Evolutionary conservation across 2,888 invertebrate species (phyloP), one percentile per base, ranked within the genome.

Genomic region (Dicranocentrus wangi): DNA sequence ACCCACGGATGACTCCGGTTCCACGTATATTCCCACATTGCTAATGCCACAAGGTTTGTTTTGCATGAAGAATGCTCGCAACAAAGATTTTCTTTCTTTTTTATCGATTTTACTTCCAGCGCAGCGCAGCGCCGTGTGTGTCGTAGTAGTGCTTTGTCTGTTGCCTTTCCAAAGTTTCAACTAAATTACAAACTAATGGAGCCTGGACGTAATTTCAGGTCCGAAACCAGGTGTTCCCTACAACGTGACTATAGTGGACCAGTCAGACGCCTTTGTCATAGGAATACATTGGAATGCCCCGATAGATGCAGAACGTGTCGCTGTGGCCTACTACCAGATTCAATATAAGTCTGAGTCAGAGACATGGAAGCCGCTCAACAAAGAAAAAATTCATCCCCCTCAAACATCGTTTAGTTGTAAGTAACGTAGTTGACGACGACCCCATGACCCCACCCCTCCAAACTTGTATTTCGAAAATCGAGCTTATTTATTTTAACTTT

Each of bases 201-300:
- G n/a, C n/a, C n/a, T n/a, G n/a, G n/a, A n/a, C n/a, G n/a, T n/a
- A n/a, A n/a, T n/a, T n/a, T n/a, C n/a, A 97, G 97, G 97, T 89
- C 96, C 97, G 80, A 94, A 94, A 90, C 97, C 98, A 69, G 94
- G 95, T 87, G 93, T 94, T 65, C 97, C 98, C 32, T 92, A 94
- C 86, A 97, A 98, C 90, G 91, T 98, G 87, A 94, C 96, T 71
- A 95, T 97, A 84, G 93, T 94, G 66, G 95, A 96, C 90, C 93
- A 95, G 85, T 93, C 93, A 89, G 95, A 95, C 89, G 96, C 95
- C 86, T 95, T 97, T 90, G 92, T 95, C 87, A 95, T 97, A 89
- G 85, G 85, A 47, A 82, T 86, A 13, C 93, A 94, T 87, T 97
- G 96, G 97, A 93, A 94, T 90, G 92, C 93, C 87, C 96, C 96